These are phyloP conservation scores for Eulemur coronatus DNA, from an alignment of 2,797 vertebrate species.

Conservation along the genomic window DNA sequence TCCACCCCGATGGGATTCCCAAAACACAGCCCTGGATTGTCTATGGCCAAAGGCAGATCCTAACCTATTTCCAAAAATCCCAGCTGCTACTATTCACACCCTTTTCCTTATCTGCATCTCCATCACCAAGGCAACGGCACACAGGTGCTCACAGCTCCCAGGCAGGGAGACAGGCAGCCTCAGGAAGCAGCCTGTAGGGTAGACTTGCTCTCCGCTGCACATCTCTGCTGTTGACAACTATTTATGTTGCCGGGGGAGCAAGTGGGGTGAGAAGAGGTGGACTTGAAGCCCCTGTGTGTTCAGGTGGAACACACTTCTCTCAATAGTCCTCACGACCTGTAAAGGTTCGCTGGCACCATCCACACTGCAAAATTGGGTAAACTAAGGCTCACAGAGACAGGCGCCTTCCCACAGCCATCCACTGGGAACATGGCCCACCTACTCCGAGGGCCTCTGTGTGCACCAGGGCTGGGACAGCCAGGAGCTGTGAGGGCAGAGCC, in stretches of 20 bases:
- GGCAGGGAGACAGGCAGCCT: background rate
- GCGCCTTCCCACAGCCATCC: background rate
- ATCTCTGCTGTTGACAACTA: background rate
- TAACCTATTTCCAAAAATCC: background rate
- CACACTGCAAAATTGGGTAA: background rate
- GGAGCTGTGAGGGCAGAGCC: background rate
- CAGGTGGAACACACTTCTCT: background rate
- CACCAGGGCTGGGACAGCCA: background rate
- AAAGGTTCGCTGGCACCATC: background rate
- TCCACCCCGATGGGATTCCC: background rate
- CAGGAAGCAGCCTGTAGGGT: background rate
- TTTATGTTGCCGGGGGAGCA: background rate
- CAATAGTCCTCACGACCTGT: fast-evolving
- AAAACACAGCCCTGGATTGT: background rate
- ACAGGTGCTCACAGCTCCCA: background rate
- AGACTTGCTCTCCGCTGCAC: background rate
- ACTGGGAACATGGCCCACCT: background rate
- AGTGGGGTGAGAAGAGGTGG: background rate
- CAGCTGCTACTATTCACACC: background rate
- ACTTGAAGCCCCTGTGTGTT: background rate
- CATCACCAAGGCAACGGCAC: background rate
- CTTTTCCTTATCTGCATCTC: background rate
- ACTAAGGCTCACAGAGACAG: background rate
- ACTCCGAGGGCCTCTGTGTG: background rate
- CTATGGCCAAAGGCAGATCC: background rate